Base-by-base conservation (phyloP, 2,888 invertebrate genomes). In the Shargacucullia verbasci region DNA sequence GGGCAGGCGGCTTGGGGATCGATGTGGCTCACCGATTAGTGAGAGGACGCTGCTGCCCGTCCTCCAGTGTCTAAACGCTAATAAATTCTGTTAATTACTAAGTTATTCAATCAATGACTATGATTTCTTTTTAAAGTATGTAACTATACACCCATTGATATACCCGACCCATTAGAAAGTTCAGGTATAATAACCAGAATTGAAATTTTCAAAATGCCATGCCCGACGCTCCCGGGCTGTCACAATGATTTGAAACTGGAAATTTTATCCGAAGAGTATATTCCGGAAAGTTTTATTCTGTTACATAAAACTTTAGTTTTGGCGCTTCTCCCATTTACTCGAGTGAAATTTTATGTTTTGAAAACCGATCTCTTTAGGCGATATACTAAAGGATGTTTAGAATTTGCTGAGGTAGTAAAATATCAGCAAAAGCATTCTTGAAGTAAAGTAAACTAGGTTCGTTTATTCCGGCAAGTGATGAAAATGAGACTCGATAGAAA, bases 291-390 rank as follows among this genome's bases (percentile, higher is more conserved):
- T 77, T 79, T 71, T 73, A 78, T 79, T 72, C 65, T 64, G 57
- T 67, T 62, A 61, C 65, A 66, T 68, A 62, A 66, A 76, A 76
- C 64, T 79, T 79, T 49, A 67, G 70, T 70, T 76, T 69, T 70
- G 65, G 73, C 69, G 64, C 75, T 55, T 67, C 56, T 76, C 62
- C 67, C 65, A 67, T 75, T 75, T 67, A 64, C 67, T 54, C 14
- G 64, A 78, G 72, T 74, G 70, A 70, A 78, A 77, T 76, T 78
- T 72, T 76, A 71, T 80, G 79, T 79, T 76, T 59, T 69, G 55
- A 67, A 60, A 70, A 70, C 65, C 60, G 62, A 70, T 65, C 60
- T 48, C 56, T 63, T 50, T 25, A 52, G 57, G 61, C 48, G 52
- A 46, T 59, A 34, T 58, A 14, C 15, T 34, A 48, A 52, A 52